Percentiles rank a stretch among this genome's conserved stretches.
These are phyloP conservation scores for Apogon talboti DNA, from an alignment of 2,797 vertebrate species.

Conservation along the genomic window DNA sequence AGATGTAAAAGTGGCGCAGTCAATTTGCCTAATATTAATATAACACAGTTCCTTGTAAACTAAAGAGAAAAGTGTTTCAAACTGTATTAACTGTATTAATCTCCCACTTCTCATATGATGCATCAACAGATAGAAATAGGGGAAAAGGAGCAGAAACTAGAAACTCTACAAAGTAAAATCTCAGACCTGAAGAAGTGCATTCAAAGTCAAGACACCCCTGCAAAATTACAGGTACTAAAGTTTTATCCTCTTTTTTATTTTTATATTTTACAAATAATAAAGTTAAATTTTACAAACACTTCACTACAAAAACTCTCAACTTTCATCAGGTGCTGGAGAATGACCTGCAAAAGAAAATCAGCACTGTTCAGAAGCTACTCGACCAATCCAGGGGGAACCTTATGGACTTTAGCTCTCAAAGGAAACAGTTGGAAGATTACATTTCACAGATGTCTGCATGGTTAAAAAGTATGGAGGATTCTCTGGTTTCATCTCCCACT, in stretches of 20 bases:
- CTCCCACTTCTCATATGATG: slow-evolving; percentile 21
- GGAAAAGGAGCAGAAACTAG: slow-evolving; percentile 87
- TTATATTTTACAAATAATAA: not conserved
- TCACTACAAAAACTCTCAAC: not conserved
- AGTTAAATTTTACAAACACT: not conserved
- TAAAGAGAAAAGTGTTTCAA: not conserved
- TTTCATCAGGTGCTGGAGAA: slow-evolving; percentile 89
- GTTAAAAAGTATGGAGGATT: slow-evolving; percentile 88
- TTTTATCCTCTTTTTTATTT: not conserved
- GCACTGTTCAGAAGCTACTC: slow-evolving; percentile 87
- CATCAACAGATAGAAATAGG: slow-evolving; percentile 85
- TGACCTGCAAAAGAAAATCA: slow-evolving; percentile 91
- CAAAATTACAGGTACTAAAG: slow-evolving; percentile 90
- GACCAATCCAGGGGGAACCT: slow-evolving; percentile 88
- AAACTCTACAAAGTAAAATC: slow-evolving; percentile 88
- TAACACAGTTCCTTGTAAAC: not conserved
- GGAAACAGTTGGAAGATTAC: slow-evolving; percentile 89
- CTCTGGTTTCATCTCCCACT: slow-evolving; percentile 81
- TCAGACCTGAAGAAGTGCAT: slow-evolving; percentile 88
- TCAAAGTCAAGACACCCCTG: slow-evolving; percentile 86
- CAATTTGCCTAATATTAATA: no score
- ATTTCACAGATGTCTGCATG: slow-evolving; percentile 87
- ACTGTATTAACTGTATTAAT: no score
- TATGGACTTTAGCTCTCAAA: slow-evolving; percentile 89
- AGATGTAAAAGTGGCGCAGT: no score